phyloP scores from a whole-genome alignment of 2,888 invertebrate species.

The Galeruca laticollis region DNA sequence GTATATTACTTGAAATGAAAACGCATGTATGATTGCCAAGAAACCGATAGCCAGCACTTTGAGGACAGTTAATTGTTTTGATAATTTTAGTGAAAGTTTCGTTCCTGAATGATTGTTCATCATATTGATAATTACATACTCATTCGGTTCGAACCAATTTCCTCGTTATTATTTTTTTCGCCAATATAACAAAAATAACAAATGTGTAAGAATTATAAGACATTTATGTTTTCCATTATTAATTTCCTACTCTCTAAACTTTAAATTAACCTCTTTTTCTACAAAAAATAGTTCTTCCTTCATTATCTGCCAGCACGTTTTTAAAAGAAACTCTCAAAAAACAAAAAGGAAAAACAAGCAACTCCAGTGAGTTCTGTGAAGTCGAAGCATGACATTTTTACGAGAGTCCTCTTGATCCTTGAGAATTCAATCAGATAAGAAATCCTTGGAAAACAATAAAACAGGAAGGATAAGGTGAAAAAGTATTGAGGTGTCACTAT shows the following conservation, averaged over 20 bases:
- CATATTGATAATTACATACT: no score
- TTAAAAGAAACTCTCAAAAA: slow-evolving; percentile 23
- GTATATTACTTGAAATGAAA: no score
- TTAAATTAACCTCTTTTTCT: no score
- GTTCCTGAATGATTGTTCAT: no score
- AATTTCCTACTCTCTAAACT: not conserved
- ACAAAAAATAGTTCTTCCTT: not conserved
- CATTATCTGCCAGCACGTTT: not conserved
- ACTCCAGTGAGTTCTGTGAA: slow-evolving; percentile 23
- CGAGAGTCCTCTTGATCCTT: slow-evolving; percentile 54
- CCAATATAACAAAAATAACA: no score
- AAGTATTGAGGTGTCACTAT: slow-evolving; percentile 54
- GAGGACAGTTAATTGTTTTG: no score
- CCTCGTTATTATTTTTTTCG: no score
- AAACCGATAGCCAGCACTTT: no score
- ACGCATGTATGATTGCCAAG: no score
- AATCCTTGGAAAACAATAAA: slow-evolving; percentile 62
- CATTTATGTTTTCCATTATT: not conserved
- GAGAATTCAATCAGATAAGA: slow-evolving; percentile 62
- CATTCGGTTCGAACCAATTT: no score
- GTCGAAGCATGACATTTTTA: slow-evolving; percentile 55
- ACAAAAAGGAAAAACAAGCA: slow-evolving; percentile 12
- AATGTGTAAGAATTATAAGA: no score
- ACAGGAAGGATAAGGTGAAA: slow-evolving; percentile 54
- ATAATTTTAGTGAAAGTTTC: no score